Conservation (phyloP, 2,888 invertebrate species). For the Erebia ligea region DNA sequence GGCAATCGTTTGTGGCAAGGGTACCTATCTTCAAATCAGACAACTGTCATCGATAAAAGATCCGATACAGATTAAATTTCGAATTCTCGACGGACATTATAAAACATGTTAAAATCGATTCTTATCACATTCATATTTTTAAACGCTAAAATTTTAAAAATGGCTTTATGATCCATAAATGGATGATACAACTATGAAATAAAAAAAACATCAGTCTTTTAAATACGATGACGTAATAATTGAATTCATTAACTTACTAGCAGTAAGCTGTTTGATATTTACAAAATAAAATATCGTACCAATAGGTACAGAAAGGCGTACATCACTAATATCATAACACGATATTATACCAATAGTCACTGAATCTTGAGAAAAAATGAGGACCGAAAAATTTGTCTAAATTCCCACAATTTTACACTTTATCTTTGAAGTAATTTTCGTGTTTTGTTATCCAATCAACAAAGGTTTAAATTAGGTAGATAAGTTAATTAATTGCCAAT, state of each 20-base stretch:
- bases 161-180: conserved; percentile 67
- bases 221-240: conserved; percentile 51
- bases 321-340: conserved; percentile 31
- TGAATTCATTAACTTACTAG: conserved; percentile 23
- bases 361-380: neutral
- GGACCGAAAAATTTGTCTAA: neutral
- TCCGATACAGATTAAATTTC: conserved; percentile 42
- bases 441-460: neutral
- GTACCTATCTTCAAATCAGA: conserved; percentile 54
- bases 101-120: conserved; percentile 71
- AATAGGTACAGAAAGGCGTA: conserved; percentile 25
- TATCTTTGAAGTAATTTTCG: neutral
- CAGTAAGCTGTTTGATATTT: conserved; percentile 29
- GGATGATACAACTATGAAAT: conserved; percentile 64
- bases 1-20: conserved; percentile 54
- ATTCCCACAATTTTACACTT: neutral
- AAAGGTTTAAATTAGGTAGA: neutral
- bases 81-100: conserved; percentile 46
- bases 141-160: conserved; percentile 64
- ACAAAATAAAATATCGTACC: conserved; percentile 30
- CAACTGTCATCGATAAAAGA: conserved; percentile 69
- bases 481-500: neutral
- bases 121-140: conserved; percentile 68
- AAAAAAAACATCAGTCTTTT: conserved; percentile 76
- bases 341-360: neutral